Evolutionary conservation across 2,888 invertebrate species (phyloP).

Genomic region (Scaptomyza reducta): DNA sequence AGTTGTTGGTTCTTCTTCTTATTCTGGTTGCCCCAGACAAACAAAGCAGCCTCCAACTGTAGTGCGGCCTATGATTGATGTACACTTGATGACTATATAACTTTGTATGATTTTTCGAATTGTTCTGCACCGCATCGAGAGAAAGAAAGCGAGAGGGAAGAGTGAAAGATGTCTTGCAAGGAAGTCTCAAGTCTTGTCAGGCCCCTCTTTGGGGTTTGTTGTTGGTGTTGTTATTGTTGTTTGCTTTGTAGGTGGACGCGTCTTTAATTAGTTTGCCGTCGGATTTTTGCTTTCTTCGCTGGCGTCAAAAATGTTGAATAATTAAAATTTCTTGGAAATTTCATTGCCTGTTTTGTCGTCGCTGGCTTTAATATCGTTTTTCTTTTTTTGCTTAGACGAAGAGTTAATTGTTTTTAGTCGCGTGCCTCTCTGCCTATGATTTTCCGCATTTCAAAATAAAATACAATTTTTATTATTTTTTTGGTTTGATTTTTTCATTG

Average conservation of each 20-base stretch:
- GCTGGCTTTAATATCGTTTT: constrained; percentile 20
- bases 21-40: constrained; percentile 49
- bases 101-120: constrained; percentile 75
- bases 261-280: constrained; percentile 74
- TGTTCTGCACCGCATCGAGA: constrained; percentile 10
- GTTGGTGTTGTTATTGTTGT: too few relatives aligned
- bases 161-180: constrained; percentile 4
- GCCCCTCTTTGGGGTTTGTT: constrained; percentile 3
- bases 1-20: neutral
- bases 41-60: constrained; percentile 55
- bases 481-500: constrained; percentile 29
- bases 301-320: constrained; percentile 78
- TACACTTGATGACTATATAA: constrained; percentile 81
- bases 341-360: constrained; percentile 63
- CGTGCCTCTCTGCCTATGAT: constrained; percentile 58
- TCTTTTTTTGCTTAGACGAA: constrained; percentile 21
- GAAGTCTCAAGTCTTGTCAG: constrained; percentile 5
- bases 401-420: constrained; percentile 56
- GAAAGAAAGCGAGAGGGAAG: constrained; percentile 7
- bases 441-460: constrained; percentile 9
- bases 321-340: constrained; percentile 78
- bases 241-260: constrained; percentile 71
- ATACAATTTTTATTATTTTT: neutral
- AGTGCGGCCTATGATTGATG: constrained; percentile 79
- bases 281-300: constrained; percentile 45